These are phyloP conservation scores for Nasonia longicornis DNA, from an alignment of 1,140 invertebrate genomes.

Conservation along the genomic window DNA sequence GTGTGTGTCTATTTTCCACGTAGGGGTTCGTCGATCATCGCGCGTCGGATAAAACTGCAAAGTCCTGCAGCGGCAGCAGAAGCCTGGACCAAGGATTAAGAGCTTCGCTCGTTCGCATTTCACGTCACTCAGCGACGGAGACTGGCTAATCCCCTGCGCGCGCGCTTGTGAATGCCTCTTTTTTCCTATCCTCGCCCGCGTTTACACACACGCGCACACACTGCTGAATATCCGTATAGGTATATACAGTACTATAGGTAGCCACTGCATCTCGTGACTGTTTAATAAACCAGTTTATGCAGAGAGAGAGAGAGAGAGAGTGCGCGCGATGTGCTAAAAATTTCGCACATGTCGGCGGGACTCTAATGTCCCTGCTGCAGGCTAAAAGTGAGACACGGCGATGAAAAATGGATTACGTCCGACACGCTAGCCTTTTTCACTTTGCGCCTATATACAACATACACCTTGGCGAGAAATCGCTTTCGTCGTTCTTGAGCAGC, in stretches of 20 bases:
- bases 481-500: constrained; percentile 34
- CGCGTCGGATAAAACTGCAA: constrained; percentile 19
- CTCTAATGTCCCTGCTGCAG: background rate
- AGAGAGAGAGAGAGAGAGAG: no score
- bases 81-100: constrained; percentile 58
- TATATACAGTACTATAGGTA: no score
- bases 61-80: background rate
- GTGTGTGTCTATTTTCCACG: background rate
- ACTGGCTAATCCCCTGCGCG: constrained; percentile 59
- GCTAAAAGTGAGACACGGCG: constrained; percentile 28
- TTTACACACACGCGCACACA: no score
- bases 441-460: constrained; percentile 1
- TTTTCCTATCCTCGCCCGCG: constrained; percentile 19
- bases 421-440: constrained; percentile 14
- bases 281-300: constrained; percentile 28
- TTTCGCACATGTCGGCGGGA: constrained; percentile 14
- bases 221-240: no score
- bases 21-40: constrained; percentile 15
- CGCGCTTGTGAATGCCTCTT: constrained; percentile 15
- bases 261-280: background rate
- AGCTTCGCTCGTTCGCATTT: constrained; percentile 66
- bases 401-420: constrained; percentile 41
- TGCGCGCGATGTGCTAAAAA: background rate
- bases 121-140: constrained; percentile 59
- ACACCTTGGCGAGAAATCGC: constrained; percentile 24